Conservation (phyloP, 2,888 invertebrate species). For the Arrhopalites spinosus region DNA sequence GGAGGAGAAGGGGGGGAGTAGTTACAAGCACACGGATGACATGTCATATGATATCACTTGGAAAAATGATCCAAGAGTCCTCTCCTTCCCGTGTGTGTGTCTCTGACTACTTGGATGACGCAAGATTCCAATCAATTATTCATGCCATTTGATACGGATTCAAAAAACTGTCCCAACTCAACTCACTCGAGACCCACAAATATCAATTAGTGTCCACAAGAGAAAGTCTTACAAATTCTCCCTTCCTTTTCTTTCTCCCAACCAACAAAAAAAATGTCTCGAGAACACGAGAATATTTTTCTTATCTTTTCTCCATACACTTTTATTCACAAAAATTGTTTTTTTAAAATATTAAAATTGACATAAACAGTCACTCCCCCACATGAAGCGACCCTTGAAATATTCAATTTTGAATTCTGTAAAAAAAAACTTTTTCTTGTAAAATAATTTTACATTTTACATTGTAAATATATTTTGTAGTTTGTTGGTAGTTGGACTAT, state of each 20-base stretch:
- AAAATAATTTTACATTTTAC: no score
- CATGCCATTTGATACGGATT: slow-evolving; percentile 44
- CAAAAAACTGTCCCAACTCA: slow-evolving; percentile 33
- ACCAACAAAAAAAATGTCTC: background rate
- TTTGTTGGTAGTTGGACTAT: no score
- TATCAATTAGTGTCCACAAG: slow-evolving; percentile 41
- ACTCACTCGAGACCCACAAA: slow-evolving; percentile 42
- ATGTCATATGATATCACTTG: no score
- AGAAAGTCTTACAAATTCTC: slow-evolving; percentile 19
- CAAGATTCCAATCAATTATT: slow-evolving; percentile 39
- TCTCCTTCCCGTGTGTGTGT: background rate
- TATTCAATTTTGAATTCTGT: no score
- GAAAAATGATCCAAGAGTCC: background rate
- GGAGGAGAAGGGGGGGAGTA: no score
- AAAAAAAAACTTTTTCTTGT: no score
- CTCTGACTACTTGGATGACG: background rate
- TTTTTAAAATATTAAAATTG: no score
- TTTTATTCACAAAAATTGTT: no score
- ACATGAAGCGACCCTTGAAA: no score
- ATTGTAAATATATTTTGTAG: no score
- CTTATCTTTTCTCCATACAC: background rate
- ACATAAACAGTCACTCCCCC: no score
- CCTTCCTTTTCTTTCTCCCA: background rate
- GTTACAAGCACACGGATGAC: no score
- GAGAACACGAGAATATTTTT: background rate